Conservation (phyloP, 92 coral and sea anemone species). For the Phenganax subtilis region DNA sequence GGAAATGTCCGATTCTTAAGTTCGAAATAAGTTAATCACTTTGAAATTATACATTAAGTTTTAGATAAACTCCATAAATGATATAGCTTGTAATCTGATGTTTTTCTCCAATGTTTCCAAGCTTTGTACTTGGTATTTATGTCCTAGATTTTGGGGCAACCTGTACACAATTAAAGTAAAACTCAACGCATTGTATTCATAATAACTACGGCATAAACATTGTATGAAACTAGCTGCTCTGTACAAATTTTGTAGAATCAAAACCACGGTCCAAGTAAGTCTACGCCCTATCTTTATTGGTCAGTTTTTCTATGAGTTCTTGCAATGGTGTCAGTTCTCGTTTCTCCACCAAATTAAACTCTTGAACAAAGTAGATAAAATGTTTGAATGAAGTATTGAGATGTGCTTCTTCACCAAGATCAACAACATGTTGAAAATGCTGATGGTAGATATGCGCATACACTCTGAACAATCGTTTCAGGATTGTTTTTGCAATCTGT, state of each 20-base stretch:
- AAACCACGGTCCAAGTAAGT: not conserved
- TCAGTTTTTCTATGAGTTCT: conserved; percentile 93
- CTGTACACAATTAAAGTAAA: too few relatives aligned
- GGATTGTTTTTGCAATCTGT: conserved; percentile 93
- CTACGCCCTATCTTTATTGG: conserved; percentile 86
- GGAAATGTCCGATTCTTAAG: too few relatives aligned
- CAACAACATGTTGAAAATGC: conserved; percentile 88
- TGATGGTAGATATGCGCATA: conserved; percentile 98
- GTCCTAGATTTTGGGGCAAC: too few relatives aligned
- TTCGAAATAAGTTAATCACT: too few relatives aligned
- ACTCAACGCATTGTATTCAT: too few relatives aligned
- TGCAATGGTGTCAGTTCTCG: conserved; percentile 90
- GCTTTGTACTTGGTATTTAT: too few relatives aligned
- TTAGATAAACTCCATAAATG: too few relatives aligned
- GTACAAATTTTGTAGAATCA: conserved; percentile 12
- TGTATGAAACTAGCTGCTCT: conserved; percentile 10
- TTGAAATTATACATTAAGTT: too few relatives aligned
- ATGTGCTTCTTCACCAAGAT: conserved; percentile 99
- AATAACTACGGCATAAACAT: not conserved
- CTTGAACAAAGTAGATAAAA: conserved; percentile 98
- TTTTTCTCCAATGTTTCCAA: too few relatives aligned
- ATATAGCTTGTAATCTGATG: too few relatives aligned
- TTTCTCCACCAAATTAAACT: conserved; percentile 88
- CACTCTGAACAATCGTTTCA: conserved; percentile 89
- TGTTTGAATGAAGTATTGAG: conserved; percentile 98